phyloP scores from a whole-genome alignment of 2,113 vertebrate species.

The Amblyornis subalaris region DNA sequence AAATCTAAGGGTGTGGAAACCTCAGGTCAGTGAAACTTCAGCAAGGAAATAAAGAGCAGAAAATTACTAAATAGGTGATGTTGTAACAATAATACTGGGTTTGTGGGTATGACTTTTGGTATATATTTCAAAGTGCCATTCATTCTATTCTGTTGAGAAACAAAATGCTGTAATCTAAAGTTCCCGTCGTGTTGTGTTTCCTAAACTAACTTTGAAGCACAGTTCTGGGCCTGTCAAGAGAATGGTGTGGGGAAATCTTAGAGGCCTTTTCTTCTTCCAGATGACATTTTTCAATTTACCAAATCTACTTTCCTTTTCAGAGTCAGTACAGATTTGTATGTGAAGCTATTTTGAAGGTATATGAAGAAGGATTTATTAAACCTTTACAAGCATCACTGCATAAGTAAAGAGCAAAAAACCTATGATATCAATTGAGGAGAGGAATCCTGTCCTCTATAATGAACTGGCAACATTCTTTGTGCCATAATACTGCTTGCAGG shows the following conservation, averaged over 20 bases:
- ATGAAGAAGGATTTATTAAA: conserved; percentile 91
- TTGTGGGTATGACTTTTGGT: background rate
- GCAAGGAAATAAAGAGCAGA: background rate
- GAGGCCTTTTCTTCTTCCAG: background rate
- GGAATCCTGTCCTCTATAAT: conserved; percentile 48
- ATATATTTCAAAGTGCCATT: background rate
- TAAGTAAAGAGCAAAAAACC: conserved; percentile 73
- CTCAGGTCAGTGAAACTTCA: background rate
- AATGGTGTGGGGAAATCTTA: background rate
- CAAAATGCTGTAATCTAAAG: background rate
- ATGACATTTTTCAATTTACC: background rate
- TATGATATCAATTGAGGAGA: conserved; percentile 58
- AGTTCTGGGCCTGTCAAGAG: background rate
- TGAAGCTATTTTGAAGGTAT: conserved; percentile 97
- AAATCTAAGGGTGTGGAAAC: background rate
- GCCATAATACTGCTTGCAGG: conserved; percentile 64
- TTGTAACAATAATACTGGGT: background rate
- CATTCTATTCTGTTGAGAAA: background rate
- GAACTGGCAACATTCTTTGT: conserved; percentile 61
- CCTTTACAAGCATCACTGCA: conserved; percentile 77
- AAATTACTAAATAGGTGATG: background rate
- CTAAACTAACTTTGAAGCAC: background rate
- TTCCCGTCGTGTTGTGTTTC: background rate
- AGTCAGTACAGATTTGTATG: conserved; percentile 98
- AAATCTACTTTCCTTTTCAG: conserved; percentile 72